Evolutionary conservation across 2,113 vertebrate species (phyloP), one percentile per base, ranked within the genome.

Genomic region (Catharus bicknelli): DNA sequence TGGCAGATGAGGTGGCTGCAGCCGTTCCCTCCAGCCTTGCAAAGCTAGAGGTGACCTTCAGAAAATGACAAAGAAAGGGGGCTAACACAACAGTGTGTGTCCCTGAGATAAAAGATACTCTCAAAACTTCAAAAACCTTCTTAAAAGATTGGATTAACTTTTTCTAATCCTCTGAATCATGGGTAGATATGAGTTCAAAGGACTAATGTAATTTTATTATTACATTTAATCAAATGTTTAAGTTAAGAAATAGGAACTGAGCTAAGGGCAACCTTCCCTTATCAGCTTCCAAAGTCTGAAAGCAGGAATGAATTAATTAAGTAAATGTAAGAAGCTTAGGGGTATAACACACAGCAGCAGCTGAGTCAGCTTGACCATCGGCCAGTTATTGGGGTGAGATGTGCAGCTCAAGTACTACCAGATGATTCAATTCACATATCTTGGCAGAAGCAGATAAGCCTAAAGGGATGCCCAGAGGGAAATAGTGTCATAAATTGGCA

Each of bases 121-220:
- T 85, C 55, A 43, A 70, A 90, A 94, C 94, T 94, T 93, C 75
- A 94, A 94, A 94, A 94, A 69, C 32, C 16, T 87, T 61, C 72
- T 74, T 83, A 67, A 89, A 92, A 92, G 63, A 95, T 90, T 88
- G 75, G 75, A 96, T 95, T 96, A 88, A 82, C 70, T 88, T 91
- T n/a, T 75, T 94, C 66, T 92, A 90, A 93, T 77, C 64, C 81
- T 75, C 87, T 91, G 83, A 94, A 91, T 91, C 87, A 77, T 42
- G 75, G 57, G 36, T 51, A 88, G 93, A 93, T 94, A 73, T 3
- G 81, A 93, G 89, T 94, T 95, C 93, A 95, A 95, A 96, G 62
- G 83, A 91, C 69, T 95, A 95, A 92, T 77, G 83, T 83, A 95
- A 93, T 96, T 96, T 95, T 92, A 91, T 95, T 95, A 88, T 94